These are phyloP conservation scores for Pterois miles DNA, from an alignment of 2,797 vertebrate genomes.

Conservation along the genomic window DNA sequence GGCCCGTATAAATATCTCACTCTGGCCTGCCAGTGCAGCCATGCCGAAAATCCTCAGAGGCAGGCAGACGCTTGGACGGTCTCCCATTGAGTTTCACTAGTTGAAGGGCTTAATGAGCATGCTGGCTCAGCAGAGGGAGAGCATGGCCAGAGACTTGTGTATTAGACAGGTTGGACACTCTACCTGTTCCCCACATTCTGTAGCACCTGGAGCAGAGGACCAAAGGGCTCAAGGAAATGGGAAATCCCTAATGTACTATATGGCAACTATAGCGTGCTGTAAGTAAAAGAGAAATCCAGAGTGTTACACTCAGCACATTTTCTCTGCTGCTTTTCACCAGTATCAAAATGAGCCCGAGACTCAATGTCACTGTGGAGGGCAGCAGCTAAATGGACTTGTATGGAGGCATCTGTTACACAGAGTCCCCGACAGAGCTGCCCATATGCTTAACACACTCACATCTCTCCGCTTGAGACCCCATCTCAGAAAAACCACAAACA, in stretches of 20 bases:
- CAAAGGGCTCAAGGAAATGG: conserved; percentile 40
- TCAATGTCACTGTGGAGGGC: conserved; percentile 18
- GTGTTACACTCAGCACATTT: conserved; percentile 46
- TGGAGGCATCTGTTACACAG: conserved; percentile 18
- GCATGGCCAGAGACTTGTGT: conserved; percentile 44
- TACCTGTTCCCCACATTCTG: conserved; percentile 33
- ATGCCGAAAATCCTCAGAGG: conserved; percentile 67
- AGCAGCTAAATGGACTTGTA: conserved; percentile 24
- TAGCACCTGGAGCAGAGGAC: conserved; percentile 36
- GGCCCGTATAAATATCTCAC: conserved; percentile 69
- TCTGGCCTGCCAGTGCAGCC: conserved; percentile 59
- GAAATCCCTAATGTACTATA: conserved; percentile 46
- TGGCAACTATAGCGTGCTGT: conserved; percentile 23
- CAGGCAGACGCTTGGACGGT: conserved; percentile 56
- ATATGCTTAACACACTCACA: conserved; percentile 25
- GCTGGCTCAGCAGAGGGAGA: conserved; percentile 73
- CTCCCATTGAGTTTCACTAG: conserved; percentile 67
- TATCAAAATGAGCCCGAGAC: conserved; percentile 18
- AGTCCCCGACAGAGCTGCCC: conserved; percentile 14
- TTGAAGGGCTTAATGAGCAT: conserved; percentile 70
- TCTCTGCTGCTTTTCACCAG: conserved; percentile 18
- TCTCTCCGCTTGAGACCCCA: background rate
- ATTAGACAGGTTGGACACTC: conserved; percentile 45
- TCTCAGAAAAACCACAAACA: conserved; percentile 36
- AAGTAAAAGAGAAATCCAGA: conserved; percentile 46